phyloP scores from a whole-genome alignment of 1,140 invertebrate genomes.

The Eurosta solidaginis region DNA sequence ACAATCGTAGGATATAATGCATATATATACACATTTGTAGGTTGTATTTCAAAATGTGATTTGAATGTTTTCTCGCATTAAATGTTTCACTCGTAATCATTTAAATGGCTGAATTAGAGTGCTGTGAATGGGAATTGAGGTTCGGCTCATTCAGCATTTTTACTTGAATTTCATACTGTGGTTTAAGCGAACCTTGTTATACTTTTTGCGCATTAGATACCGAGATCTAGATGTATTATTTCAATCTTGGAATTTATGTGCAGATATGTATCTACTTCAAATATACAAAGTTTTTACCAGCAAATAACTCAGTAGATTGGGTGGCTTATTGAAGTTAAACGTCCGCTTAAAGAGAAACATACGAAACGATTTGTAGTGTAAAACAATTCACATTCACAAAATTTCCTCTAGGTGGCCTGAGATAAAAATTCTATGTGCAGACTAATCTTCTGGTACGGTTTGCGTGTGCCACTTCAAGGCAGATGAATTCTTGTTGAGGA shows the following conservation, averaged over 20 bases:
- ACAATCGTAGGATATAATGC: background rate
- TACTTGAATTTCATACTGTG: background rate
- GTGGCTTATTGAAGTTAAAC: too few relatives aligned
- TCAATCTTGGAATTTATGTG: background rate
- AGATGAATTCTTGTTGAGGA: too few relatives aligned
- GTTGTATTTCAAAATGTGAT: background rate
- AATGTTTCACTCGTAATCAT: background rate
- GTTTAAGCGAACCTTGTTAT: background rate
- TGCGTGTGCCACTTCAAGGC: too few relatives aligned
- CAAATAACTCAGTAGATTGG: too few relatives aligned
- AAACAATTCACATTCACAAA: too few relatives aligned
- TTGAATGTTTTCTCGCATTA: background rate
- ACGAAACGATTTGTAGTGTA: too few relatives aligned
- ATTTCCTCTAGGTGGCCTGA: too few relatives aligned
- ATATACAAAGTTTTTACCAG: background rate
- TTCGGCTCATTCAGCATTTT: background rate
- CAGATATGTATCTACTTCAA: background rate
- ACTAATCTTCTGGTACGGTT: too few relatives aligned
- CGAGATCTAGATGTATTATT: background rate
- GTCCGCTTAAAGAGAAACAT: too few relatives aligned
- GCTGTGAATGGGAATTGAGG: background rate
- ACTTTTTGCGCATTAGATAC: background rate
- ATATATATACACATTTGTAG: background rate
- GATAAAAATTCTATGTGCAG: too few relatives aligned
- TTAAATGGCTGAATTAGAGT: background rate